Percentiles rank a stretch among this genome's conserved stretches.
These are phyloP conservation scores for Okapia johnstoni DNA, from an alignment of 2,113 vertebrate genomes.

Conservation along the genomic window DNA sequence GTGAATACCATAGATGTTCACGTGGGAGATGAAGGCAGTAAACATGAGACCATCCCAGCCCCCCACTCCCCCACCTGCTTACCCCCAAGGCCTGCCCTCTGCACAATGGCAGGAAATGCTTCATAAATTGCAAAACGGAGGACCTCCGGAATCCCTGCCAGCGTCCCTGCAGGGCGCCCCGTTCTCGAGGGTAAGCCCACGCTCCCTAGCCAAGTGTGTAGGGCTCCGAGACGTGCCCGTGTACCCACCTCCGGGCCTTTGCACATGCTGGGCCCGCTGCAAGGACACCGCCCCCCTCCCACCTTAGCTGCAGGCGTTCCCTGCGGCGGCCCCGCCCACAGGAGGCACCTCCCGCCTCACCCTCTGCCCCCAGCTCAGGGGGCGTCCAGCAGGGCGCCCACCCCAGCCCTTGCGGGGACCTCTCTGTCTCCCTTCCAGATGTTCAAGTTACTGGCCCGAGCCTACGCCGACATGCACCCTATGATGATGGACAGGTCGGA, in stretches of 20 bases:
- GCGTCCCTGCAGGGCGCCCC: accelerated
- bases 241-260: background rate
- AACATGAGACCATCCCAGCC: background rate
- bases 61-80: background rate
- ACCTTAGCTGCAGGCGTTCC: background rate
- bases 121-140: background rate
- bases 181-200: background rate
- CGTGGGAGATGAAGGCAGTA: background rate
- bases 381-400: accelerated
- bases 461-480: slow-evolving; percentile 90
- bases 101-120: background rate
- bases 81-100: accelerated
- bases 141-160: background rate
- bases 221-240: accelerated
- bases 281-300: background rate
- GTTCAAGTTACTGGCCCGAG: slow-evolving; percentile 91
- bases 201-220: background rate
- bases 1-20: accelerated
- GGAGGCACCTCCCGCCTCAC: background rate
- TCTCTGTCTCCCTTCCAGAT: slow-evolving; percentile 77
- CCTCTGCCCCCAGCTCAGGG: too few species aligned
- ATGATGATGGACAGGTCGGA: slow-evolving; percentile 92
- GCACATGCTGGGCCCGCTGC: accelerated
- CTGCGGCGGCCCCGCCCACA: accelerated
- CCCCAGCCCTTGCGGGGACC: accelerated